Evolutionary conservation across 2,888 invertebrate species (phyloP).

Genomic region (Gerris lacustris): DNA sequence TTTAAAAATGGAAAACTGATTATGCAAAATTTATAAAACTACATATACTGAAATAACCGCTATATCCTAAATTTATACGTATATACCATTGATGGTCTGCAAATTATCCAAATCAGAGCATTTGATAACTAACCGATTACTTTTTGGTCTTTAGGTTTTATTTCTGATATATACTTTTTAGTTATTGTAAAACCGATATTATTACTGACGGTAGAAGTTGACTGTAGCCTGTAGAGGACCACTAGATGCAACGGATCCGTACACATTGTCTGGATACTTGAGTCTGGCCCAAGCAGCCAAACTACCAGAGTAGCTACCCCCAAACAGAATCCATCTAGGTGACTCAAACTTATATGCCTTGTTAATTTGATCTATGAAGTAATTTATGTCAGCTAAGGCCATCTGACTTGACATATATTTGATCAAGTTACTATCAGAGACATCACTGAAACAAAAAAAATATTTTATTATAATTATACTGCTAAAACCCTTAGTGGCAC

Average conservation of each 20-base stretch:
- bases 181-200: too few species aligned
- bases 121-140: too few species aligned
- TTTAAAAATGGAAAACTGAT: too few species aligned
- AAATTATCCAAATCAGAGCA: too few species aligned
- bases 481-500: too few species aligned
- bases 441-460: not conserved
- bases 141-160: too few species aligned
- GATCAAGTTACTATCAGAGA: not conserved
- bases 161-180: too few species aligned
- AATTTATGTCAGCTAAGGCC: constrained; percentile 72
- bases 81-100: too few species aligned
- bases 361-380: constrained; percentile 64
- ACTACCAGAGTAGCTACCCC: constrained; percentile 87
- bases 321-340: constrained; percentile 78
- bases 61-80: too few species aligned
- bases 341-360: constrained; percentile 44
- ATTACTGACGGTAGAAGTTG: constrained; percentile 38
- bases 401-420: constrained; percentile 64
- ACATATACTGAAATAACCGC: too few species aligned
- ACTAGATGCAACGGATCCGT: constrained; percentile 76
- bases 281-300: constrained; percentile 78
- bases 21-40: too few species aligned
- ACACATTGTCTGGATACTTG: constrained; percentile 76
- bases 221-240: constrained; percentile 74
- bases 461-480: too few species aligned